These are phyloP conservation scores for Orthonyx spaldingii DNA, from an alignment of 2,113 vertebrate species.

Conservation along the genomic window DNA sequence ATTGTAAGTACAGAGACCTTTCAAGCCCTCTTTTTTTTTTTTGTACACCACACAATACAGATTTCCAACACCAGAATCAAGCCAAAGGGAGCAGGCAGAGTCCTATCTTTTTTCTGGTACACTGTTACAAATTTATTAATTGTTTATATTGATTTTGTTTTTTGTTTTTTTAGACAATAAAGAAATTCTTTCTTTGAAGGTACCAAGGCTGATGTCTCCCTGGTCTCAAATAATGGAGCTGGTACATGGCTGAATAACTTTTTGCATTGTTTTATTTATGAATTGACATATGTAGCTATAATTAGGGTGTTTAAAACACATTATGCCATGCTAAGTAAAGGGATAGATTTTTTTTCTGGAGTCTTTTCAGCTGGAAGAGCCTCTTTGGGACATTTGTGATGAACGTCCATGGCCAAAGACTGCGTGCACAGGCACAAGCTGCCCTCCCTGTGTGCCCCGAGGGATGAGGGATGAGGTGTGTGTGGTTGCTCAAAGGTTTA, in stretches of 20 bases:
- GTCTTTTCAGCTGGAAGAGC: background rate
- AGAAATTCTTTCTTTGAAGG: background rate
- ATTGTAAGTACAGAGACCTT: background rate
- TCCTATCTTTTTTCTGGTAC: background rate
- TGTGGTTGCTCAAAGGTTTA: background rate
- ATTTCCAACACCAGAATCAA: background rate
- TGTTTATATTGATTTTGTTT: background rate
- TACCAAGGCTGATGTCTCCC: background rate
- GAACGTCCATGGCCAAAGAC: background rate
- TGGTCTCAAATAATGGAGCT: background rate
- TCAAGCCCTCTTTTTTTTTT: background rate
- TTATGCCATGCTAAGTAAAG: background rate
- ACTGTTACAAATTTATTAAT: background rate
- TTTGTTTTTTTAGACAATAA: background rate
- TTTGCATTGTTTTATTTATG: background rate
- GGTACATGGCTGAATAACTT: background rate
- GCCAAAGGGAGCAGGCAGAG: background rate
- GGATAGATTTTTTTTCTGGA: background rate
- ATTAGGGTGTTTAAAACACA: background rate
- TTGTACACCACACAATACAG: background rate
- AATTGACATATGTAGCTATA: background rate
- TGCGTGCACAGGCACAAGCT: fast-evolving
- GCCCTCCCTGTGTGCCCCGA: background rate
- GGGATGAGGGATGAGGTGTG: background rate
- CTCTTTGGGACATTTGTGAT: background rate